Evolutionary conservation across 2,797 vertebrate genomes (phyloP).

Genomic region (Pogonophryne albipinna): DNA sequence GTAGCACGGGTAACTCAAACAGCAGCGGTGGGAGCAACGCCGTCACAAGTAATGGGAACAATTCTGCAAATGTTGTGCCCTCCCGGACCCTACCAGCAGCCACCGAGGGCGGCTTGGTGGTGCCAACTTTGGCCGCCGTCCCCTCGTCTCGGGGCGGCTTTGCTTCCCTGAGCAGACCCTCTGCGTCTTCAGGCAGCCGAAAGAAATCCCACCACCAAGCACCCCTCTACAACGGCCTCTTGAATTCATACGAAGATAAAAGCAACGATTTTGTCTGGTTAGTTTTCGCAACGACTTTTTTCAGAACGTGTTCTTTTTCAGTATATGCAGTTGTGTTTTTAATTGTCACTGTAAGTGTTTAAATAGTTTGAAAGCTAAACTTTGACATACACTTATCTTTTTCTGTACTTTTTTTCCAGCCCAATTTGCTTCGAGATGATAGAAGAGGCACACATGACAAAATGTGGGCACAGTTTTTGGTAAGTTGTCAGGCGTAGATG

Average conservation of each 20-base stretch:
- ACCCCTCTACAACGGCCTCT: slow-evolving; percentile 94
- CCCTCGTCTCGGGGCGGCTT: slow-evolving; percentile 72
- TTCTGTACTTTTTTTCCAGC: slow-evolving; percentile 81
- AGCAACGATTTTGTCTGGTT: slow-evolving; percentile 99
- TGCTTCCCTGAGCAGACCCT: slow-evolving; percentile 76
- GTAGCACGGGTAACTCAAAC: slow-evolving; percentile 55
- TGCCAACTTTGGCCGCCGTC: slow-evolving; percentile 69
- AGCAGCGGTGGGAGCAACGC: slow-evolving; percentile 73
- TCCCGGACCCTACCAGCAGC: slow-evolving; percentile 72
- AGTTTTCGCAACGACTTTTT: slow-evolving; percentile 56
- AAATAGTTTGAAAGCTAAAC: slow-evolving; percentile 1
- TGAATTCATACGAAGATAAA: slow-evolving; percentile 98
- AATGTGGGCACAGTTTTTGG: slow-evolving; percentile 99
- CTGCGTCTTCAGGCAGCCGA: slow-evolving; percentile 82
- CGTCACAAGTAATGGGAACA: slow-evolving; percentile 78
- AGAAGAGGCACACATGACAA: slow-evolving; percentile 99
- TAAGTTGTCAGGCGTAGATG: slow-evolving; percentile 76
- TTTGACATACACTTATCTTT: slow-evolving; percentile 15
- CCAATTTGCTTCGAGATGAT: slow-evolving; percentile 99
- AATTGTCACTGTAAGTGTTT: not conserved
- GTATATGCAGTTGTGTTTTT: rapidly evolving
- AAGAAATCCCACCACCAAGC: slow-evolving; percentile 90
- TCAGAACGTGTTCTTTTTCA: too few species aligned
- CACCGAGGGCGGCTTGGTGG: slow-evolving; percentile 69
- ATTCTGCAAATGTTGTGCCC: slow-evolving; percentile 77